Conservation (phyloP, 2,888 invertebrate species). For the Eugnorisma glareosa region DNA sequence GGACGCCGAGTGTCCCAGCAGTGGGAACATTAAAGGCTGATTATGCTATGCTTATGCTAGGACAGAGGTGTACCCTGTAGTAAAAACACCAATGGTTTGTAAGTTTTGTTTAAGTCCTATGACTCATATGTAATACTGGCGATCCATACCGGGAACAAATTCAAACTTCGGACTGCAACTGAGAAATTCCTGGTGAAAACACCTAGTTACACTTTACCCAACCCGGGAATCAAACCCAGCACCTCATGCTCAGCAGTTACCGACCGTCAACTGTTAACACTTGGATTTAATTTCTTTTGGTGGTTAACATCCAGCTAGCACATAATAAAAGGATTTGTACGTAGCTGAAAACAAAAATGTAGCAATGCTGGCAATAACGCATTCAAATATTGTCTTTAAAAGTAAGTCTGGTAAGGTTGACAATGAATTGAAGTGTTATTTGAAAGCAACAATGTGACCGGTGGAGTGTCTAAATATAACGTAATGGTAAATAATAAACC, state of each 20-base stretch:
- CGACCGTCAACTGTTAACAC: neutral
- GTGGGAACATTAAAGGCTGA: too few relatives aligned
- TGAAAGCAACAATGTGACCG: conserved; percentile 11
- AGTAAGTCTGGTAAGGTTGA: neutral
- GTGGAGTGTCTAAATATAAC: conserved; percentile 1
- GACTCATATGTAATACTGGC: neutral
- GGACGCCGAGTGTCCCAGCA: too few relatives aligned
- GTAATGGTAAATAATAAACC: conserved; percentile 50
- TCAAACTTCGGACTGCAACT: neutral
- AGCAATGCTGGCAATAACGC: neutral
- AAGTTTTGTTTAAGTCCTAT: neutral
- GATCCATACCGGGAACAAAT: neutral
- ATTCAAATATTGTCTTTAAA: neutral
- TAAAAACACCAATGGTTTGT: neutral
- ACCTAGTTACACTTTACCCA: neutral
- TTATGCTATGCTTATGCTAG: too few relatives aligned
- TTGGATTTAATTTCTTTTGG: neutral
- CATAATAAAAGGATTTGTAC: neutral
- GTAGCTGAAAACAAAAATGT: neutral
- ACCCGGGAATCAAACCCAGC: neutral
- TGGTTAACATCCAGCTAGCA: neutral
- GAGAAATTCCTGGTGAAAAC: neutral
- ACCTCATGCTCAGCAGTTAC: neutral
- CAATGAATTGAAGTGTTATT: neutral
- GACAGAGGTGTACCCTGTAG: neutral